Percentiles rank a stretch among this genome's conserved stretches.
Evolutionary conservation across 2,888 invertebrate genomes (phyloP).

Genomic region (Thymelicus lineola): DNA sequence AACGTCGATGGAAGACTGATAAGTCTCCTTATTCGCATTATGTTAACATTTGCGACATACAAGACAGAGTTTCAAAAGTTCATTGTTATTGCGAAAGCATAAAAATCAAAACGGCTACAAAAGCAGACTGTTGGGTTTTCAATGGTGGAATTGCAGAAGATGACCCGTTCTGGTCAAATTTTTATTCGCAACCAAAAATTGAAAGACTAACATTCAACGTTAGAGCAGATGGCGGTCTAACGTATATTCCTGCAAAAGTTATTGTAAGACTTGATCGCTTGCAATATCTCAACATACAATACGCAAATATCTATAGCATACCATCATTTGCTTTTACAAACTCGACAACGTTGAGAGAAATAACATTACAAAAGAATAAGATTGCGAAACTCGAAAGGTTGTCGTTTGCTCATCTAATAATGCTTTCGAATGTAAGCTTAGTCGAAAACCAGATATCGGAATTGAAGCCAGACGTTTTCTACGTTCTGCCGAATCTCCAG

Average conservation of each 20-base stretch:
- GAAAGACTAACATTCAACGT: slow-evolving; percentile 89
- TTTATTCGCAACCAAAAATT: slow-evolving; percentile 89
- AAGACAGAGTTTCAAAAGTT: slow-evolving; percentile 83
- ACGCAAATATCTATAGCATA: slow-evolving; percentile 89
- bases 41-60: slow-evolving; percentile 85
- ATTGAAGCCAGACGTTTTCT: slow-evolving; percentile 90
- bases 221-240: slow-evolving; percentile 88
- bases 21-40: slow-evolving; percentile 73
- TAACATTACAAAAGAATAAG: slow-evolving; percentile 89
- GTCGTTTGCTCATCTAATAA: slow-evolving; percentile 90
- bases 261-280: slow-evolving; percentile 88
- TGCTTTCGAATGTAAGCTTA: slow-evolving; percentile 89
- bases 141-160: slow-evolving; percentile 88
- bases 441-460: slow-evolving; percentile 91
- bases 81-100: slow-evolving; percentile 88
- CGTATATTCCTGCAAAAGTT: slow-evolving; percentile 89
- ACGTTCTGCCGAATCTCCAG: slow-evolving; percentile 89
- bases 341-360: slow-evolving; percentile 87
- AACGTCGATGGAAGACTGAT: slow-evolving; percentile 78
- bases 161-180: slow-evolving; percentile 90
- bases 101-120: slow-evolving; percentile 85
- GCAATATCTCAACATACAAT: slow-evolving; percentile 88
- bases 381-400: slow-evolving; percentile 88
- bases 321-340: slow-evolving; percentile 91
- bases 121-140: slow-evolving; percentile 92